Evolutionary conservation across 2,113 vertebrate genomes (phyloP).

Genomic region (Lampris megalopsis): DNA sequence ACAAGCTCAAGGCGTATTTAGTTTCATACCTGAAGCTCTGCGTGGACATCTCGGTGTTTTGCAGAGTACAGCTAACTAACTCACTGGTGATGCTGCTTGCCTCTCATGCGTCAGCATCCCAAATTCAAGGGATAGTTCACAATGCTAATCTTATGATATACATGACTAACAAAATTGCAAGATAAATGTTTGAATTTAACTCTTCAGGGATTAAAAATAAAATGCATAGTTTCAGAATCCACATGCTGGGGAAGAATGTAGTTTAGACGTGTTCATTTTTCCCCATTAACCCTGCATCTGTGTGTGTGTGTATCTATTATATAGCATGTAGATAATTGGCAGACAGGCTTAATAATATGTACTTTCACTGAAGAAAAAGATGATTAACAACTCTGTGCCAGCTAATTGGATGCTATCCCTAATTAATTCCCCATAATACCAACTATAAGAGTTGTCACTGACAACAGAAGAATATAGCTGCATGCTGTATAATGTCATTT

Average conservation of each 20-base stretch:
- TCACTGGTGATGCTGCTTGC: too few species aligned
- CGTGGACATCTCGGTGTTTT: too few species aligned
- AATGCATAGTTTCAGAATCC: too few species aligned
- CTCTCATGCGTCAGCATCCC: too few species aligned
- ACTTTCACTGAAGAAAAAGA: not conserved
- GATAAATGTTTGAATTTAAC: too few species aligned
- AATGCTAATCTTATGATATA: not conserved
- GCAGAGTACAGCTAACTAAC: too few species aligned
- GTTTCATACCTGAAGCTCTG: not conserved
- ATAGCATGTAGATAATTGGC: not conserved
- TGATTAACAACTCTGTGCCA: not conserved
- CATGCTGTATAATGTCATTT: conserved; percentile 31
- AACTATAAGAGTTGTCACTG: conserved; percentile 35
- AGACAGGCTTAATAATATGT: not conserved
- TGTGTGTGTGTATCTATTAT: not conserved
- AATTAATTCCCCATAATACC: conserved; percentile 35
- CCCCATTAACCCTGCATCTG: too few species aligned
- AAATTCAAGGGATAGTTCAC: too few species aligned
- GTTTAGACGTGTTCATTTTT: too few species aligned
- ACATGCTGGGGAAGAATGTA: too few species aligned
- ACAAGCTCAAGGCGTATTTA: not conserved
- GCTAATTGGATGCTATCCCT: not conserved
- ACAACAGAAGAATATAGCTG: conserved; percentile 29
- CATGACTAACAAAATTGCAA: too few species aligned
- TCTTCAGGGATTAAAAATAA: too few species aligned